phyloP scores from a whole-genome alignment of 2,797 vertebrate species.

The Pangasius macronema region DNA sequence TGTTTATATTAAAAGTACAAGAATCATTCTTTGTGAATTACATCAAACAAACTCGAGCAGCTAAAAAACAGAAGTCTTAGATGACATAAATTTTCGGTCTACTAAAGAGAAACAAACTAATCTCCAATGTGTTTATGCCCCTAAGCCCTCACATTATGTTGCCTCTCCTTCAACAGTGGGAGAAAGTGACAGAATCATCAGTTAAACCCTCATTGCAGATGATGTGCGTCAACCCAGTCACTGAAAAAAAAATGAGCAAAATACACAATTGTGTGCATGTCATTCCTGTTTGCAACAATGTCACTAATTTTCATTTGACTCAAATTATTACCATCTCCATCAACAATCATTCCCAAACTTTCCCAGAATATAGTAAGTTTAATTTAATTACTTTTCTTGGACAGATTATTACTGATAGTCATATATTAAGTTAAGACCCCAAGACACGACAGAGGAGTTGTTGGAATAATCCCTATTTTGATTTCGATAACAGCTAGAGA shows the following conservation, averaged over 20 bases:
- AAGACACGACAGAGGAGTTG: not conserved
- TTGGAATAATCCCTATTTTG: not conserved
- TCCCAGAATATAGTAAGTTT: not conserved
- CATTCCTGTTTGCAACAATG: constrained; percentile 37
- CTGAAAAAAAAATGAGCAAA: constrained; percentile 9
- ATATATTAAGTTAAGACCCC: not conserved
- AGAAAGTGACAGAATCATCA: constrained; percentile 23
- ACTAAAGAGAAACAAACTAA: not conserved
- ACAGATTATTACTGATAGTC: not conserved
- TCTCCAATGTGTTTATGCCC: not conserved
- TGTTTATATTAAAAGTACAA: not conserved
- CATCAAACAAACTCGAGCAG: not conserved
- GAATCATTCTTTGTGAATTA: not conserved
- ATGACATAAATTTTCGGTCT: not conserved
- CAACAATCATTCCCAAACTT: not conserved
- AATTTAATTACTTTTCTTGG: not conserved
- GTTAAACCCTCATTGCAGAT: constrained; percentile 15
- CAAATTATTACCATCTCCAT: constrained; percentile 3
- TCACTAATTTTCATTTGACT: constrained; percentile 46
- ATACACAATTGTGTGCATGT: constrained; percentile 31
- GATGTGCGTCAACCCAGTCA: constrained; percentile 16
- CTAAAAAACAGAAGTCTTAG: not conserved
- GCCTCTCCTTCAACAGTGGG: not conserved
- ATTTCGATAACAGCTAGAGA: not conserved
- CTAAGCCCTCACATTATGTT: not conserved